These are phyloP conservation scores for Mesocricetus auratus DNA, from an alignment of 2,113 vertebrate species.

Conservation along the genomic window DNA sequence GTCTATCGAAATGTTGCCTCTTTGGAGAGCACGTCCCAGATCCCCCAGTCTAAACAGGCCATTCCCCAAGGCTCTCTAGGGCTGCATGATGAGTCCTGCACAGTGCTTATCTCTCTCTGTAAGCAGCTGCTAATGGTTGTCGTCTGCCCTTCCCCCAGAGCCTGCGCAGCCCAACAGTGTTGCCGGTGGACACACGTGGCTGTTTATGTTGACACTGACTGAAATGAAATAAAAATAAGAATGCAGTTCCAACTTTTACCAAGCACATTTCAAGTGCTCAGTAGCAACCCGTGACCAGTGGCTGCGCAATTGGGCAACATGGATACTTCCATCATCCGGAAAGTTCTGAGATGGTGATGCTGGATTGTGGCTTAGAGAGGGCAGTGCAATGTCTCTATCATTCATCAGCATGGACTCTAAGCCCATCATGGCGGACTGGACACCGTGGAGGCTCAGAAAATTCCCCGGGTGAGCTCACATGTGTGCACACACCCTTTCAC, in stretches of 20 bases:
- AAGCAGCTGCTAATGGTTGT: neutral
- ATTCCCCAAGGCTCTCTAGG: neutral
- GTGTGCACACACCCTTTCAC: neutral
- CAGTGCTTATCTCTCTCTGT: neutral
- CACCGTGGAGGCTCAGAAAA: neutral
- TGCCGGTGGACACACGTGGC: neutral
- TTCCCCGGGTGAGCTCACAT: neutral
- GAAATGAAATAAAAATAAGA: slow-evolving; percentile 6
- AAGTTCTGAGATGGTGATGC: neutral
- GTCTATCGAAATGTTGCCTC: neutral
- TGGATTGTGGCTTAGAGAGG: neutral
- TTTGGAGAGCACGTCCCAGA: neutral
- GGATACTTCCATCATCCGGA: neutral
- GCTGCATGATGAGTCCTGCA: neutral
- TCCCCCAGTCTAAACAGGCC: neutral
- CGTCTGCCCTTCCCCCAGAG: neutral
- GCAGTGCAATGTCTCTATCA: neutral
- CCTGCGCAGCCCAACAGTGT: neutral
- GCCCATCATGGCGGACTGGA: neutral
- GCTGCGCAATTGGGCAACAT: accelerated
- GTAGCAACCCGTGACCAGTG: neutral
- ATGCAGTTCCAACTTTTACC: neutral
- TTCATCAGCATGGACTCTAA: neutral
- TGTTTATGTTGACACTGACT: neutral
- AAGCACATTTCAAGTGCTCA: neutral